Percentiles rank a stretch among this genome's conserved stretches.
These are phyloP conservation scores for Pangasius mekongensis DNA, from an alignment of 2,797 vertebrate genomes.

Conservation along the genomic window DNA sequence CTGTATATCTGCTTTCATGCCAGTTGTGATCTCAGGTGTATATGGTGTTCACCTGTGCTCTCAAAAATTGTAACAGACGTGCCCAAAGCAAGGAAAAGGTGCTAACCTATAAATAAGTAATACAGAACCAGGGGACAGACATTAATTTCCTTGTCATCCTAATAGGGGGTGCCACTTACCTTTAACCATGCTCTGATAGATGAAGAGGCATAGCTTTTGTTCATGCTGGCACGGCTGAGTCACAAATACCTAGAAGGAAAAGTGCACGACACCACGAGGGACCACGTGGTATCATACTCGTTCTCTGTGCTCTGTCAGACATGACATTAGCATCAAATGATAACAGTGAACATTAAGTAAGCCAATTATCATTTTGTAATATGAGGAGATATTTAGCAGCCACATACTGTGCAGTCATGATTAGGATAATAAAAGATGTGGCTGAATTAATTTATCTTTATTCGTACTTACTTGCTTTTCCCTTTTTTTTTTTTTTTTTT, in stretches of 20 bases:
- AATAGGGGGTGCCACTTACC: conserved; percentile 72
- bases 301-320: conserved; percentile 26
- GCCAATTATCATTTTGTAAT: conserved; percentile 51
- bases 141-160: conserved; percentile 66
- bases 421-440: conserved; percentile 34
- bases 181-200: conserved; percentile 66
- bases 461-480: conserved; percentile 7
- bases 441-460: conserved; percentile 35
- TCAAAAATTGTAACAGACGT: conserved; percentile 49
- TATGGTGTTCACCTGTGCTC: conserved; percentile 52
- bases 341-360: conserved; percentile 48
- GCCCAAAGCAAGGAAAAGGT: conserved; percentile 49
- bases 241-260: conserved; percentile 59
- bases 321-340: conserved; percentile 31
- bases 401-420: conserved; percentile 28
- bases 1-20: not conserved
- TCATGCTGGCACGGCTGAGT: conserved; percentile 65
- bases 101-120: conserved; percentile 62
- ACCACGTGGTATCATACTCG: conserved; percentile 58
- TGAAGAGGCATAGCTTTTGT: conserved; percentile 58
- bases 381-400: conserved; percentile 29
- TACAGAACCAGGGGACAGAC: conserved; percentile 57
- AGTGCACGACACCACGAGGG: conserved; percentile 61
- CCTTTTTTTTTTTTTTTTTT: not conserved
- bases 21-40: conserved; percentile 28